Base-by-base conservation (phyloP, 2,113 vertebrate species). In the Prinia subflava region DNA sequence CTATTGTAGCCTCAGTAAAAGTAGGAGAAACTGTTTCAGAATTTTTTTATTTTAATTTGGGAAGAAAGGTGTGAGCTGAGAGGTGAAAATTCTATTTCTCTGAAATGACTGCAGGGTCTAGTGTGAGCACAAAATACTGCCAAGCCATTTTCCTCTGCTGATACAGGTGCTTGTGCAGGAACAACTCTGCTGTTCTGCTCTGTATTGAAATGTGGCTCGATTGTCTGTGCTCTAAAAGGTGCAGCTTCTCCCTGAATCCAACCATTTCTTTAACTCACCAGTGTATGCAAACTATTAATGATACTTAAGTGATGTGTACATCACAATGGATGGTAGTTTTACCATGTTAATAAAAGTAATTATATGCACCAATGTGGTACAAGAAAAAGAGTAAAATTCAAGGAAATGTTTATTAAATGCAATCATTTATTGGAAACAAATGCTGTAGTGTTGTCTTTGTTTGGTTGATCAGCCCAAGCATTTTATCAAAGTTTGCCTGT, bases 401-500 rank as follows among this genome's bases (percentile, higher is more conserved):
- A 97, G 97, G 89, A 97, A 97, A 96, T 97, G 96, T 98, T 97
- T 98, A 97, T 98, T 97, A 98, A 98, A 98, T 96, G 94, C 94
- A 96, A 63, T 91, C 65, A 95, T 92, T 97, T 96, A 97, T 97
- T 95, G 97, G 96, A 95, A 95, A 93, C 87, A 93, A 97, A 97
- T 97, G 83, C 95, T 90, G 81, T 47, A 88, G 87, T 73, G 71
- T 94, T 98, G 97, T 95, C 97, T 97, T 96, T 95, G 95, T 93
- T 81, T 94, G 53, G 90, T 73, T 88, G 83, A 95, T 96, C 83
- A 95, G 87, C 77, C 80, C 83, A 56, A 90, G 96, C 89, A 50
- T 97, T 98, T 97, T 65, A 96, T 97, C 97, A 87, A 95, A 97
- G 95, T 97, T 97, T 81, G 68, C 95, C 92, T 95, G 97, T 98